Conservation (phyloP, 2,797 vertebrate genomes). For the Poecile montanus region DNA sequence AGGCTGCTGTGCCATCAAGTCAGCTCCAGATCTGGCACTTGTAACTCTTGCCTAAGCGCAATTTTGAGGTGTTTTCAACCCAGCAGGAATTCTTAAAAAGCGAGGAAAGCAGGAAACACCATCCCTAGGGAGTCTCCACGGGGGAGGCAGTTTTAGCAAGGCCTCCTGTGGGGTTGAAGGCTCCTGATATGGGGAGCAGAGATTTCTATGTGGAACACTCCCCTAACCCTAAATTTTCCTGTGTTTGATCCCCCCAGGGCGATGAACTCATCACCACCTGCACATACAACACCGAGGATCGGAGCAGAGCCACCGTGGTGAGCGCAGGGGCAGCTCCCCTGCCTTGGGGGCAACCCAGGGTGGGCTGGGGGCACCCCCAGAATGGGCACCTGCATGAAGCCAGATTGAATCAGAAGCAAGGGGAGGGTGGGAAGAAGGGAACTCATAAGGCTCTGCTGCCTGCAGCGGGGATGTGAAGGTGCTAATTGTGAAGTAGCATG, state of each 20-base stretch:
- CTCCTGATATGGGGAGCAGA: not conserved
- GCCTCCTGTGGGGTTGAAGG: rapidly evolving
- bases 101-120: not conserved
- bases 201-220: rapidly evolving
- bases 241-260: slow-evolving; percentile 73
- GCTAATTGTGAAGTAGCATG: slow-evolving; percentile 16
- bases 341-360: not conserved
- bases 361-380: not conserved
- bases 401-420: not conserved
- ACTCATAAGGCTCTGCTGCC: not conserved
- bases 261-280: slow-evolving; percentile 91
- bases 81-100: not conserved
- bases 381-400: not conserved
- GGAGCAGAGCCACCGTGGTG: slow-evolving; percentile 86
- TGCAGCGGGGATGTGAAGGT: not conserved
- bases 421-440: not conserved
- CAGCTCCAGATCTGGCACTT: not conserved
- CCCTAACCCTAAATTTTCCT: rapidly evolving
- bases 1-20: not conserved
- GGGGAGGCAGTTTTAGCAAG: not conserved
- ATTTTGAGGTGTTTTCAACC: not conserved
- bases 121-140: not conserved
- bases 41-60: not conserved
- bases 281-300: slow-evolving; percentile 86
- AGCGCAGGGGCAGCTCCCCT: not conserved